These are phyloP conservation scores for Diadegma fenestrale DNA, from an alignment of 2,888 invertebrate species.

Conservation along the genomic window DNA sequence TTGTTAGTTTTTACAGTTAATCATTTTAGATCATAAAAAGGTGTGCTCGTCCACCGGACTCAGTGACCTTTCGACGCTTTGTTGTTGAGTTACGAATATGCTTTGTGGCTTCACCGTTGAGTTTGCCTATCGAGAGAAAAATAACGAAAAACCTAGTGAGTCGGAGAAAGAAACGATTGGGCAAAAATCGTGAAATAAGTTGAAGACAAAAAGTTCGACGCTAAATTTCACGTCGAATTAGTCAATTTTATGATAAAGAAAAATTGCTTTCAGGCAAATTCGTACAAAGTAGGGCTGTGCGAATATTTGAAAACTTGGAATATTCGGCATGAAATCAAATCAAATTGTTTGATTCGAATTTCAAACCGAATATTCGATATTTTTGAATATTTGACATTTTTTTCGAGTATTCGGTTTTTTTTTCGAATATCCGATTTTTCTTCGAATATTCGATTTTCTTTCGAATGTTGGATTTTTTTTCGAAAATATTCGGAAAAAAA, in stretches of 20 bases:
- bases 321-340: too few species aligned
- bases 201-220: neutral
- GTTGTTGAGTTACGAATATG: constrained; percentile 79
- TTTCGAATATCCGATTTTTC: too few species aligned
- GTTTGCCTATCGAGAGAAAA: constrained; percentile 72
- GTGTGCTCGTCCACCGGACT: constrained; percentile 81
- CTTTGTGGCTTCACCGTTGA: constrained; percentile 77
- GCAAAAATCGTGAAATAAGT: neutral
- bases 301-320: too few species aligned
- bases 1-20: constrained; percentile 24
- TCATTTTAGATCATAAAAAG: constrained; percentile 75
- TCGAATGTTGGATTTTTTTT: too few species aligned
- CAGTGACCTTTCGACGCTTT: constrained; percentile 77
- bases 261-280: neutral
- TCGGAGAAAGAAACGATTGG: neutral
- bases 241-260: neutral
- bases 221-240: neutral
- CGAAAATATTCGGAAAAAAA: too few species aligned
- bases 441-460: too few species aligned
- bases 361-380: too few species aligned
- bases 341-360: too few species aligned
- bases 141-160: neutral
- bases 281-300: too few species aligned
- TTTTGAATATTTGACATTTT: too few species aligned
- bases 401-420: too few species aligned